Conservation (phyloP, 2,888 invertebrate species). For the Anagyrus pseudococci region DNA sequence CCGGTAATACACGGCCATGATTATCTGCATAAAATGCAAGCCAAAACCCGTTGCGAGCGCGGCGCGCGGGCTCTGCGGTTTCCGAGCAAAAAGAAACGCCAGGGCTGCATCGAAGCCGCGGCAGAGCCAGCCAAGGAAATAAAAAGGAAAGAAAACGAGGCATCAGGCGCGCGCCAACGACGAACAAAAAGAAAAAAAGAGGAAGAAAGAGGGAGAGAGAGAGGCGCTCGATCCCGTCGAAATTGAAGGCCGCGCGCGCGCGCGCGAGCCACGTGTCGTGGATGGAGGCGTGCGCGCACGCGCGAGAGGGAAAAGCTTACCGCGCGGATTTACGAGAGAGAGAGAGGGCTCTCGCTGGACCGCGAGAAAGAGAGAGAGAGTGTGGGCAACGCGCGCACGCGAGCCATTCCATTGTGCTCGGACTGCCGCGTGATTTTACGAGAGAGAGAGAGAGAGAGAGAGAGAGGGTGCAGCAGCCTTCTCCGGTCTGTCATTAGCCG, state of each 20-base stretch:
- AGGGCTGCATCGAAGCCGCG: neutral
- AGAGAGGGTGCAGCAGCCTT: no score
- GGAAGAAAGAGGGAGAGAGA: neutral
- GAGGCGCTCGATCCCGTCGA: slow-evolving; percentile 25
- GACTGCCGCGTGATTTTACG: slow-evolving; percentile 51
- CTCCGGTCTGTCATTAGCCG: slow-evolving; percentile 57
- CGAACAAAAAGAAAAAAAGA: slow-evolving; percentile 1
- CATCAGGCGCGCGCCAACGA: no score
- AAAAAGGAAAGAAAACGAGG: no score
- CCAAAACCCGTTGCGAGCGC: no score
- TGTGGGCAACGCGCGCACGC: slow-evolving; percentile 26
- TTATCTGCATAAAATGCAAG: no score
- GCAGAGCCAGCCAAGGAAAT: neutral
- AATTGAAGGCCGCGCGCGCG: slow-evolving; percentile 35
- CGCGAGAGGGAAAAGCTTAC: slow-evolving; percentile 8
- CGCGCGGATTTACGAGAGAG: slow-evolving; percentile 36
- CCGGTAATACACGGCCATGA: no score
- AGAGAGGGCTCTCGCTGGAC: no score
- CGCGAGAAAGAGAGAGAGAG: slow-evolving; percentile 18
- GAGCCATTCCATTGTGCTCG: slow-evolving; percentile 58
- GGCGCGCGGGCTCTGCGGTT: no score
- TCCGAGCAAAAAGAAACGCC: no score
- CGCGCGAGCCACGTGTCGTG: slow-evolving; percentile 31
- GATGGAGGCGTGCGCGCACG: neutral
- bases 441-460: no score